phyloP scores from a whole-genome alignment of 2,113 vertebrate species.

The Myodes glareolus region DNA sequence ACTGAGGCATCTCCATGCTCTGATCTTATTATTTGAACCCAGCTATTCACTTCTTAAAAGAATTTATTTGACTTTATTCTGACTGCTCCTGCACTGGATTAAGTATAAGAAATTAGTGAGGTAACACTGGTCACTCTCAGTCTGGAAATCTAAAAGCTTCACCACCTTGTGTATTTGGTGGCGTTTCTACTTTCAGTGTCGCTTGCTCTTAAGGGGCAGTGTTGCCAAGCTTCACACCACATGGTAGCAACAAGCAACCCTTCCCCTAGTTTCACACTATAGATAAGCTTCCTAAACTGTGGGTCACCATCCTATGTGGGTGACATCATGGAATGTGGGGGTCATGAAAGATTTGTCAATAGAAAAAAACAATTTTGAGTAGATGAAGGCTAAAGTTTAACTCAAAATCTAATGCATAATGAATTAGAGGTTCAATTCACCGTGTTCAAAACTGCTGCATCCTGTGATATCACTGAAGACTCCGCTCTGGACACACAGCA shows the following conservation, averaged over 20 bases:
- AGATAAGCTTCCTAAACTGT: background rate
- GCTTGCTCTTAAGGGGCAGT: background rate
- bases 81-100: constrained; percentile 6
- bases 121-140: background rate
- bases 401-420: background rate
- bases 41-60: background rate
- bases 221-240: background rate
- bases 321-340: background rate
- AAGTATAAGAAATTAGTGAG: background rate
- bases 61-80: background rate
- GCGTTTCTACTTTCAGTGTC: constrained; percentile 7
- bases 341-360: background rate
- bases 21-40: background rate
- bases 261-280: background rate
- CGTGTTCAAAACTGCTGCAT: background rate
- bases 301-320: background rate
- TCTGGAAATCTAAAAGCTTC: background rate
- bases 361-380: background rate
- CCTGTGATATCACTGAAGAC: background rate
- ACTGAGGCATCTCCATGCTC: too few relatives aligned
- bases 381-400: background rate
- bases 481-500: background rate
- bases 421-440: background rate
- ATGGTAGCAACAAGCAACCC: background rate
- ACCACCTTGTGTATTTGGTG: background rate